These are phyloP conservation scores for Galagoides demidoff DNA, from an alignment of 2,797 vertebrate species.

Conservation along the genomic window DNA sequence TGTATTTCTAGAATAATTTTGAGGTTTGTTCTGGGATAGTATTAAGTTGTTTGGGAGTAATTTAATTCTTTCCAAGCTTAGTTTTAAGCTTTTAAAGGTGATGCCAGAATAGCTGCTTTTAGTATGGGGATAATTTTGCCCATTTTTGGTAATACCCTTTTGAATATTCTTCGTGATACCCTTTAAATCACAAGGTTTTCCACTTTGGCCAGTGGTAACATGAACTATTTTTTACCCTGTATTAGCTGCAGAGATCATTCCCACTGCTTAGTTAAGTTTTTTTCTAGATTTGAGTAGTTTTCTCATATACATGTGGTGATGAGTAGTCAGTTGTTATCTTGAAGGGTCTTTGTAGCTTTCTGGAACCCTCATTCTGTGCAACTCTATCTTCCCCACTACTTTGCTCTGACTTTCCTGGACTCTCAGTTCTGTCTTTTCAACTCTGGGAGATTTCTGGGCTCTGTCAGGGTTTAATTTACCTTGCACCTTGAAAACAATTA, in stretches of 20 bases:
- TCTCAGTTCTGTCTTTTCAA: background rate
- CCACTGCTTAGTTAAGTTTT: background rate
- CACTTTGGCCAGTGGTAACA: background rate
- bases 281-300: background rate
- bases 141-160: background rate
- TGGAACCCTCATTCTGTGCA: background rate
- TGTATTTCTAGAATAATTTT: background rate
- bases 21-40: background rate
- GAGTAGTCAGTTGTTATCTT: background rate
- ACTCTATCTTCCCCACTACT: background rate
- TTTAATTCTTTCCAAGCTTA: background rate
- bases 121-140: background rate
- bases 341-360: background rate
- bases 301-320: background rate
- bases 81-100: background rate
- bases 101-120: background rate
- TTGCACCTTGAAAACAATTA: background rate
- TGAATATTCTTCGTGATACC: background rate
- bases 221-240: background rate
- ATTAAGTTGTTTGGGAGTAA: background rate
- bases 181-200: background rate
- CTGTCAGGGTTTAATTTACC: background rate
- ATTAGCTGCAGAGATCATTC: background rate
- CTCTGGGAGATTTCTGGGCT: background rate
- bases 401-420: background rate